Base-by-base conservation (phyloP, 1,140 invertebrate species). In the Drosophila santomea region DNA sequence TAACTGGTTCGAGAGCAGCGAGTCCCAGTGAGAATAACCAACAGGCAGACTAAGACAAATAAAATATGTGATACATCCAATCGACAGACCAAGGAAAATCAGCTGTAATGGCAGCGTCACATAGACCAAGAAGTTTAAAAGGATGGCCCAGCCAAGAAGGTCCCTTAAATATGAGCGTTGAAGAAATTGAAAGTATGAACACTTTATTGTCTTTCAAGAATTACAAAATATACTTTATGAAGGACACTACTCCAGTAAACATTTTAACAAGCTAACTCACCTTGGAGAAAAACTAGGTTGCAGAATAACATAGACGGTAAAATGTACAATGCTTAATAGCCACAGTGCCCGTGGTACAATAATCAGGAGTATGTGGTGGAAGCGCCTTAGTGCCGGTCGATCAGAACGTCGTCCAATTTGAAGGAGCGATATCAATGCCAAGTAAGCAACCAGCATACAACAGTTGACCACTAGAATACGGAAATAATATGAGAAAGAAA, bases 61-160 rank as follows among this genome's bases (percentile, higher is more conserved):
- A 2, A 93, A 92, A 60, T 94, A 95, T 0, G 94, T 95, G 14
- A 93, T 93, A 10, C 95, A 61, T 3, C 95, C 94, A 25, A 96
- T 91, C 81, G 71, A 57, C 12, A 89, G 28, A 72, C 92, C 71
- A 90, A 90, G 32, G 94, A 95, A 94, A 8, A 94, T 93, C 2
- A 97, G 89, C 23, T 95, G 94, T 45, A 98, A 93, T 0, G 97
- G 97, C 64, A 98, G 90, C 1, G 96, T 96, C 38, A 97, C 96
- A 90, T 97, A 96, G n/a, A 97, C 95, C n/a, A 97, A 94, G 85
- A 97, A 98, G 68, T 96, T 95, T 51, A 97, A 91, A n/a, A 98
- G 93, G 44, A 97, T 93, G 15, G 96, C 94, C 96, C 97, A 97
- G 23, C 96, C 96, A 0, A 98, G 93, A 47, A 86, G 55, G 52